Percentiles rank a stretch among this genome's conserved stretches.
Evolutionary conservation across 1,140 invertebrate genomes (phyloP).

Genomic region (Drosophila setifemur): DNA sequence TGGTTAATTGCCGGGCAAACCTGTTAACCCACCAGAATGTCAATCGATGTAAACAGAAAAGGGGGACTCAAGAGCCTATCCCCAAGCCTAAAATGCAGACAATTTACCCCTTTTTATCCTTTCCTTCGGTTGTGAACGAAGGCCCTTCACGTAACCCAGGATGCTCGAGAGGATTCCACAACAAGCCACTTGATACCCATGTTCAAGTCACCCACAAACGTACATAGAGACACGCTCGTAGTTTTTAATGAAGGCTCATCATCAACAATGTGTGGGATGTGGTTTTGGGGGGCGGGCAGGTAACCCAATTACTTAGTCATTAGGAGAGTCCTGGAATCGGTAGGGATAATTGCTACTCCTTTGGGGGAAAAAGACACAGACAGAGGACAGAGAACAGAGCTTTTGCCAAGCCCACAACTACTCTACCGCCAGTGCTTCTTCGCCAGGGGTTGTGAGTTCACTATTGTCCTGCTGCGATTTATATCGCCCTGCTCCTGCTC

Average conservation of each 20-base stretch:
- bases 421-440: slow-evolving; percentile 19
- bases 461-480: not conserved
- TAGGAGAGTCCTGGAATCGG: not conserved
- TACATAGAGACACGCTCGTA: slow-evolving; percentile 5
- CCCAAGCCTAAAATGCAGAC: slow-evolving; percentile 15
- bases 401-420: too few relatives aligned
- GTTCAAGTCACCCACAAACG: not conserved
- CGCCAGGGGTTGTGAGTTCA: too few relatives aligned
- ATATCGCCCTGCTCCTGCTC: not conserved
- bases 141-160: slow-evolving; percentile 30
- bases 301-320: slow-evolving; percentile 45
- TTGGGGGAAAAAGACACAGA: too few relatives aligned
- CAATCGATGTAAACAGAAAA: slow-evolving; percentile 18
- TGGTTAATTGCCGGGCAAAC: slow-evolving; percentile 26
- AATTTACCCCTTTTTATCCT: slow-evolving; percentile 46
- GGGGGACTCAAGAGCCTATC: slow-evolving; percentile 1
- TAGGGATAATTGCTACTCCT: slow-evolving; percentile 14
- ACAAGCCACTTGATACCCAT: slow-evolving; percentile 57
- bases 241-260: slow-evolving; percentile 77
- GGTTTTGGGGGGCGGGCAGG: slow-evolving; percentile 3
- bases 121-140: not conserved
- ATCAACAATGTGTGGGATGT: slow-evolving; percentile 44
- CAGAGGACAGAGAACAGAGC: too few relatives aligned
- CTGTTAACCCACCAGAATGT: slow-evolving; percentile 17
- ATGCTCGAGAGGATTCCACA: slow-evolving; percentile 42